phyloP scores from a whole-genome alignment of 2,113 vertebrate genomes.

The Centrocercus urophasianus region DNA sequence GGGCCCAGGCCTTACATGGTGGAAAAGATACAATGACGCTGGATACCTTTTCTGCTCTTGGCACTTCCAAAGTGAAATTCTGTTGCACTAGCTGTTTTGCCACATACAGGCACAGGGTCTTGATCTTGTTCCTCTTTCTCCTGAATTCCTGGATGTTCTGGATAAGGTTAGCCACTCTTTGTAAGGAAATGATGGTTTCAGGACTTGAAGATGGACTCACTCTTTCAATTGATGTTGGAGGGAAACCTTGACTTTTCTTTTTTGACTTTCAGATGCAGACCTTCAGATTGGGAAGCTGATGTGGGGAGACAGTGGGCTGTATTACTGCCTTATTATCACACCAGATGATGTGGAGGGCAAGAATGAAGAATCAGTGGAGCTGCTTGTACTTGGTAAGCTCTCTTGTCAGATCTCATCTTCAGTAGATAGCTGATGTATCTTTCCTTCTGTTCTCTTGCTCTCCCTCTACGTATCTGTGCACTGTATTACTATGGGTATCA shows the following conservation, averaged over 20 bases:
- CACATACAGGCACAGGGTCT: neutral
- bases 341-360: conserved; percentile 92
- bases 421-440: neutral
- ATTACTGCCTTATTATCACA: conserved; percentile 93
- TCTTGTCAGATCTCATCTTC: neutral
- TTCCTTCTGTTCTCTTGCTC: neutral
- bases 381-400: conserved; percentile 92
- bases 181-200: neutral
- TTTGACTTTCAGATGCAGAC: conserved; percentile 87
- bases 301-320: conserved; percentile 98
- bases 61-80: neutral
- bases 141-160: neutral
- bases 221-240: neutral
- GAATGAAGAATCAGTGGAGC: conserved; percentile 90
- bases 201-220: neutral
- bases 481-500: conserved; percentile 37
- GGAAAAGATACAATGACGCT: neutral
- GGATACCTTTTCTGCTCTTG: neutral
- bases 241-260: neutral
- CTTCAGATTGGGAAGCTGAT: conserved; percentile 92
- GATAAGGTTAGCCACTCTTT: neutral
- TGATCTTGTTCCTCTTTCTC: neutral
- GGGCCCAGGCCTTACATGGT: neutral
- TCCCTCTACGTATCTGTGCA: neutral
- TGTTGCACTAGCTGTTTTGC: neutral